A percentile compares a stretch with the other conserved stretches of the same genome.
Evolutionary conservation across 2,113 vertebrate genomes (phyloP).

Genomic region (Solenodon paradoxus): DNA sequence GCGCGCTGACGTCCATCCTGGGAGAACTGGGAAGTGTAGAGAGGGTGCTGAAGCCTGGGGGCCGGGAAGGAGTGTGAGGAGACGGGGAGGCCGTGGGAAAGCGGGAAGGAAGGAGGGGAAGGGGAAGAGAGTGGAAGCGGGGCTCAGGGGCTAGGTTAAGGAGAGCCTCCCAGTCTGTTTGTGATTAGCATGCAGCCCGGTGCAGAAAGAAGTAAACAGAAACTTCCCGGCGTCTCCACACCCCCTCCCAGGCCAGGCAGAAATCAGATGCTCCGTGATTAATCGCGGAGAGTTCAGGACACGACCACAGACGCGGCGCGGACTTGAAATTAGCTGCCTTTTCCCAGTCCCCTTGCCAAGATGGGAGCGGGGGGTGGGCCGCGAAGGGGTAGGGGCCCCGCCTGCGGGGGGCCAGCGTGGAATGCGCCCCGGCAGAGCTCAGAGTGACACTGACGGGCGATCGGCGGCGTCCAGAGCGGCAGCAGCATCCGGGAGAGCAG

Average conservation of each 20-base stretch:
- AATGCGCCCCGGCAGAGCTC: neutral
- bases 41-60: neutral
- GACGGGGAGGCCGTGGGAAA: neutral
- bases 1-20: neutral
- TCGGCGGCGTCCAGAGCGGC: constrained; percentile 8
- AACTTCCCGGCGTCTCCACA: constrained; percentile 65
- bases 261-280: constrained; percentile 63
- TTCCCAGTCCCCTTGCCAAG: constrained; percentile 74
- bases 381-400: neutral
- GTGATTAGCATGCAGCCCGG: constrained; percentile 27
- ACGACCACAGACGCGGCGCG: constrained; percentile 60
- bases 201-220: constrained; percentile 26
- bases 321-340: constrained; percentile 67
- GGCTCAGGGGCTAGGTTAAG: fast-evolving
- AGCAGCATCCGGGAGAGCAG: constrained; percentile 21
- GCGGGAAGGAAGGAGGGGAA: neutral
- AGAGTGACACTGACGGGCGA: constrained; percentile 47
- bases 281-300: constrained; percentile 71
- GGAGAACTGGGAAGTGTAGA: neutral
- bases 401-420: constrained; percentile 53
- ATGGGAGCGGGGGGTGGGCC: constrained; percentile 61
- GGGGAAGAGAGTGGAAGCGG: neutral
- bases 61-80: too few species aligned
- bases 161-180: neutral
- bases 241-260: constrained; percentile 55